These are phyloP conservation scores for Aplidium turbinatum DNA, from an alignment of 23 tunicate genomes.

Conservation along the genomic window DNA sequence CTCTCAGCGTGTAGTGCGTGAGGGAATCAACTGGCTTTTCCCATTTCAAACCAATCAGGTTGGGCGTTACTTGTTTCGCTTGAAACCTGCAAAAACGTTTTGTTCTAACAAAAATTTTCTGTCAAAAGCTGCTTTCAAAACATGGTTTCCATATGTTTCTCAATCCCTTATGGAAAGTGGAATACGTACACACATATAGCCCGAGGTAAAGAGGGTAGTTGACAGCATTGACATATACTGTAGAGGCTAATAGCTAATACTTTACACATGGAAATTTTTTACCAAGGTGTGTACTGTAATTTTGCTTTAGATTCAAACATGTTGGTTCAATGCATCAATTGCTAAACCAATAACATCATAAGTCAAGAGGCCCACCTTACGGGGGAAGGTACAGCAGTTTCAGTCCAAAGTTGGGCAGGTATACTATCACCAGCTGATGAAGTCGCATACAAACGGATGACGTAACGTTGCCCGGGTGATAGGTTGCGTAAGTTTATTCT, in stretches of 20 bases:
- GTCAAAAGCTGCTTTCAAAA: no score
- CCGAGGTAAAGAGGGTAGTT: no score
- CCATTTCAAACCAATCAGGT: slow-evolving; percentile 36
- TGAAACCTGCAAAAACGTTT: slow-evolving; percentile 20
- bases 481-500: slow-evolving; percentile 15
- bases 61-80: slow-evolving; percentile 39
- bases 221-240: no score
- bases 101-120: neutral
- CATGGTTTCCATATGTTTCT: no score
- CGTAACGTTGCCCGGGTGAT: slow-evolving; percentile 42
- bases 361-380: slow-evolving; percentile 20
- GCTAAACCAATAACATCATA: neutral
- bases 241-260: no score
- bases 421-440: slow-evolving; percentile 19
- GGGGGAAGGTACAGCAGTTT: slow-evolving; percentile 38
- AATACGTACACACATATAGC: no score
- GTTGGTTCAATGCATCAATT: neutral
- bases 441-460: slow-evolving; percentile 35
- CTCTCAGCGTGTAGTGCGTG: slow-evolving; percentile 60
- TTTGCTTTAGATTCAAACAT: no score
- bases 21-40: slow-evolving; percentile 21
- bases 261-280: no score
- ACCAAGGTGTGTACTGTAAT: no score
- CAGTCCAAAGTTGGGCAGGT: slow-evolving; percentile 29
- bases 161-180: no score